Evolutionary conservation across 2,888 invertebrate species (phyloP), one percentile per base, ranked within the genome.

Genomic region (Trissolcus brochymenae): DNA sequence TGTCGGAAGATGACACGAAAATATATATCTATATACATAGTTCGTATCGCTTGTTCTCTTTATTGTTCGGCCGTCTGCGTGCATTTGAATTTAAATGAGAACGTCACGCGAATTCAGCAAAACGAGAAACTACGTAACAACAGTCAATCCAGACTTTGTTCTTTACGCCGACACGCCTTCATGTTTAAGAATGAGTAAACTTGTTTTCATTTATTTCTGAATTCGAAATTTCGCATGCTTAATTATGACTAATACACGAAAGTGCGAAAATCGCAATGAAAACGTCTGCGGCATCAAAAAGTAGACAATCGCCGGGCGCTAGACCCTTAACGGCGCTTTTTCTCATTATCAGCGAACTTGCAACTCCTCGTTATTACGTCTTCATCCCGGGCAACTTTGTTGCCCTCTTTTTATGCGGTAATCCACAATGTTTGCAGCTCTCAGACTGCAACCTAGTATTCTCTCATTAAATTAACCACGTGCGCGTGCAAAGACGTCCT

Each of bases 381-480:
- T 73, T 73, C 73, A 66, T 73, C 73, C 55, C 35, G 60, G 66
- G 35, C 66, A 65, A 16, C 60, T 65, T 73, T 73, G 65, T 55
- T 73, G 54, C 54, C 25, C 50, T 66, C 71, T 73, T 73, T 73
- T 73, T 66, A 51, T 67, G 61, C 51, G 73, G 66, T 65, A 55
- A 72, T 72, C 66, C 51, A 19, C 66, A 59, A 46, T 60, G 66
- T 67, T 62, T 73, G 56, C 41, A 66, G 50, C 50, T 62, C 35
- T 35, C 49, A 16, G 46, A 43, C 41, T 40, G 43, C 60, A 60
- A n/a, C 66, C 56, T 19, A 54, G 67, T 61, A 67, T 67, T 62
- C 67, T 67, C 74, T 74, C 74, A 67, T 74, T 74, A 67, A 74
- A 67, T 74, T 67, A 14, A 25, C 60, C 66, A 56, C 66, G 21